A percentile compares a stretch with the other conserved stretches of the same genome.
Conservation (phyloP, 2,888 invertebrate genomes). For the Seladonia tumulorum region DNA sequence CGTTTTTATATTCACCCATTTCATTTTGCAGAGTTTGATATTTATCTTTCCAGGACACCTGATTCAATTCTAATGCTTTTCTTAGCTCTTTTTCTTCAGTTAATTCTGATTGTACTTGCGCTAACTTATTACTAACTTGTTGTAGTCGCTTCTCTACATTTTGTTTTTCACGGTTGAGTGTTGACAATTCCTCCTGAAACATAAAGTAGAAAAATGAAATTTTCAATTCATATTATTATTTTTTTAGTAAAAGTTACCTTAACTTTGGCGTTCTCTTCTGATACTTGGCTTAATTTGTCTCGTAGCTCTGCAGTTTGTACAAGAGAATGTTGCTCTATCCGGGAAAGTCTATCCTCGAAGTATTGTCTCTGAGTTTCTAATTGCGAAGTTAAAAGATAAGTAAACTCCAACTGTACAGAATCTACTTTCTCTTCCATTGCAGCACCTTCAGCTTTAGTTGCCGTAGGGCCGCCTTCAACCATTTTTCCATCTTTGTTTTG, state of each 20-base stretch:
- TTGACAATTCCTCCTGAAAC: conserved; percentile 85
- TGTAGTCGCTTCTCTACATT: conserved; percentile 89
- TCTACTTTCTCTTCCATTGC: conserved; percentile 94
- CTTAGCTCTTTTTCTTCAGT: conserved; percentile 95
- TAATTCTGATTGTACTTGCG: conserved; percentile 89
- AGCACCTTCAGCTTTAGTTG: conserved; percentile 85
- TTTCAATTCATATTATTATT: background rate
- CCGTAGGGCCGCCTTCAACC: conserved; percentile 89
- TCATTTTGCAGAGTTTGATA: conserved; percentile 79
- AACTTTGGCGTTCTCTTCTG: conserved; percentile 84
- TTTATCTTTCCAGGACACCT: conserved; percentile 89
- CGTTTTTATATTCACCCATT: conserved; percentile 80
- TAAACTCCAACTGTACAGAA: conserved; percentile 97
- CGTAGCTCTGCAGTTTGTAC: conserved; percentile 86
- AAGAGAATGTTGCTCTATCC: conserved; percentile 83
- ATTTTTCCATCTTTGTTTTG: conserved; percentile 99
- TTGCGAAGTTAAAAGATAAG: conserved; percentile 97
- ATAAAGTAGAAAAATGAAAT: conserved; percentile 40
- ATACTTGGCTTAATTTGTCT: conserved; percentile 85
- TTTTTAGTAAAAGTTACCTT: conserved; percentile 72
- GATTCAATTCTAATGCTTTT: conserved; percentile 90
- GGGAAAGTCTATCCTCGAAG: conserved; percentile 92
- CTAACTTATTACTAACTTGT: conserved; percentile 88
- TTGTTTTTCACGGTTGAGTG: conserved; percentile 88
- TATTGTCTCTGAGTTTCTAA: conserved; percentile 96